Base-by-base conservation (phyloP, 2,888 invertebrate genomes). In the Drosophila cyrtoloma region DNA sequence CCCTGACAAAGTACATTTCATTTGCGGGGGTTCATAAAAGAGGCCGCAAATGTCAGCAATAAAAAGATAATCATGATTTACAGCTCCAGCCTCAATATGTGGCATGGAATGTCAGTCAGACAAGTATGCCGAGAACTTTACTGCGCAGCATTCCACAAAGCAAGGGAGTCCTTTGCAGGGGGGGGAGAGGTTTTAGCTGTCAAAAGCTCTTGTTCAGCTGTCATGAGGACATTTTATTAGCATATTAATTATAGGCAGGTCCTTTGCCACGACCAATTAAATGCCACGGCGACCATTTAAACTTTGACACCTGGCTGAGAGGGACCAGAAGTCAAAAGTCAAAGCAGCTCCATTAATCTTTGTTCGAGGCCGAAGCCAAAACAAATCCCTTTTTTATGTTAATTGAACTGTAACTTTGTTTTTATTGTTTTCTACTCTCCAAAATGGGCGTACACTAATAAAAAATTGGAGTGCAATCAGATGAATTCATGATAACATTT, bases 351-450 rank as follows among this genome's bases (percentile, higher is more conserved):
- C 85, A 84, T 84, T 84, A 84, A 84, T 86, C 87, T 77, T 82
- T 65, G 60, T 86, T 84, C 69, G 77, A 80, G 51, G 10, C 50
- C 30, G 16, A 44, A n/a, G 14, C 19, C 62, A 53, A 81, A 88
- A 92, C 86, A 92, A 92, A 92, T 92, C 86, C 84, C 82, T 84
- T 88, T 91, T 89, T 91, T 91, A 92, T 92, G 92, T 84, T 92
- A 91, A 92, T 92, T 90, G 91, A 84, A 73, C 58, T 42, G 71
- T 79, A n/a, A 82, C 77, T 82, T 81, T 87, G 82, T 86, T 86
- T 86, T 87, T 82, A 78, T 82, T 84, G 84, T 74, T 84, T 73
- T 70, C 42, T 19, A 52, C 39, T 16, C 16, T 16, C 47, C 2
- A 26, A 22, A 22, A 22, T 44, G 55, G 57, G 9, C n/a, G 26